A percentile compares a stretch with the other conserved stretches of the same genome.
phyloP scores from a whole-genome alignment of 2,113 vertebrate genomes.

The Rhinopomastus cyanomelas region DNA sequence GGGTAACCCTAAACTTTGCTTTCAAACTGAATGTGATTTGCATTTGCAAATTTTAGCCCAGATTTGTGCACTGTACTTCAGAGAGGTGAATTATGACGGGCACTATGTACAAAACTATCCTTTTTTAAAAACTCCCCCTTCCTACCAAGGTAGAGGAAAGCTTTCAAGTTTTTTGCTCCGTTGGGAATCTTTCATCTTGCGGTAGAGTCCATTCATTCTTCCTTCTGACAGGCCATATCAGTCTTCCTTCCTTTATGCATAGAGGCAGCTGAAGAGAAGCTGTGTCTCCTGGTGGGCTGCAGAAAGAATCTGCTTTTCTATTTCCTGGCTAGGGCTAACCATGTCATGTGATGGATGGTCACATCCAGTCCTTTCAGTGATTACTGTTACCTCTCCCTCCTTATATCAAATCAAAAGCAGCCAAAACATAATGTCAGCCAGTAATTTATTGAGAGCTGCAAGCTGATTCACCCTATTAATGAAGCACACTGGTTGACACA shows the following conservation, averaged over 20 bases:
- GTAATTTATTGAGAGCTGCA: neutral
- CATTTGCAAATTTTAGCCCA: neutral
- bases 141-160: neutral
- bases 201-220: rapidly evolving
- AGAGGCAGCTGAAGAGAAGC: neutral
- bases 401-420: neutral
- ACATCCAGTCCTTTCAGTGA: neutral
- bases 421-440: neutral
- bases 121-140: neutral
- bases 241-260: neutral
- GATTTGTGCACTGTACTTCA: neutral
- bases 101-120: neutral
- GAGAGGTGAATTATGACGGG: neutral
- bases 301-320: neutral
- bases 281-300: neutral
- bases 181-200: neutral
- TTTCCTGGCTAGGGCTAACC: neutral
- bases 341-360: neutral
- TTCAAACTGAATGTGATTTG: neutral
- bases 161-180: neutral
- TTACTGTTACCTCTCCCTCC: neutral
- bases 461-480: neutral
- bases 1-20: neutral
- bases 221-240: neutral
- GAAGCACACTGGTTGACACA: neutral